Evolutionary conservation across 2,888 invertebrate species (phyloP).

Genomic region (Gortyna flavago): DNA sequence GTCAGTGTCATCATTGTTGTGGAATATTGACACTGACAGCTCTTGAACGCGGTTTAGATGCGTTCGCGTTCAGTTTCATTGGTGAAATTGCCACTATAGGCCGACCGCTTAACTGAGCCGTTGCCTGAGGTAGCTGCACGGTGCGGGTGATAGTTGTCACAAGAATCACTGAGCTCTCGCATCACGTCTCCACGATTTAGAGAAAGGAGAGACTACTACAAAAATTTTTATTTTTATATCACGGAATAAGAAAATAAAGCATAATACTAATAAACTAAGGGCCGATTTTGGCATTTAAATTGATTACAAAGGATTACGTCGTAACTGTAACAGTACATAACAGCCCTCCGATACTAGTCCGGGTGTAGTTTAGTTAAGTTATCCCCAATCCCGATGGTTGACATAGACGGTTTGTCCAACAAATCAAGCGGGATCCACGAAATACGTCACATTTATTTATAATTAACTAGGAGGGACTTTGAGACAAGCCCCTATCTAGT

Average conservation of each 20-base stretch:
- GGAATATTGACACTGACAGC: too few relatives aligned
- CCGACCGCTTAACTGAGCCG: too few relatives aligned
- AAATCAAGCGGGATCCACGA: conserved; percentile 41
- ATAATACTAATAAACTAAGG: not conserved
- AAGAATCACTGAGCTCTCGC: too few relatives aligned
- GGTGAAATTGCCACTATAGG: too few relatives aligned
- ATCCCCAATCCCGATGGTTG: conserved; percentile 53
- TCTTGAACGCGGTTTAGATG: too few relatives aligned
- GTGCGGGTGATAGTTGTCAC: too few relatives aligned
- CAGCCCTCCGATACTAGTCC: conserved; percentile 26
- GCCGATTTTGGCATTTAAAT: conserved; percentile 24
- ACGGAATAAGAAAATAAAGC: not conserved
- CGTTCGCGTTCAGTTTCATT: too few relatives aligned
- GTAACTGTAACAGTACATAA: conserved; percentile 31
- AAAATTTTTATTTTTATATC: not conserved
- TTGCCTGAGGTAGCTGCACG: too few relatives aligned
- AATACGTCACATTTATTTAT: conserved; percentile 62
- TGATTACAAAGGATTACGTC: conserved; percentile 47
- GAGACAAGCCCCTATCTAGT: conserved; percentile 74
- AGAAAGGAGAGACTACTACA: too few relatives aligned
- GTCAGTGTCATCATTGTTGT: too few relatives aligned
- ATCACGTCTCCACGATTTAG: too few relatives aligned
- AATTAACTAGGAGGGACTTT: conserved; percentile 56
- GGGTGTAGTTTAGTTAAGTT: conserved; percentile 12
- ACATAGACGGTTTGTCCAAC: conserved; percentile 25